Percentiles rank a stretch among this genome's conserved stretches.
Conservation (phyloP, 2,888 invertebrate species). For the Phlogophora meticulosa region DNA sequence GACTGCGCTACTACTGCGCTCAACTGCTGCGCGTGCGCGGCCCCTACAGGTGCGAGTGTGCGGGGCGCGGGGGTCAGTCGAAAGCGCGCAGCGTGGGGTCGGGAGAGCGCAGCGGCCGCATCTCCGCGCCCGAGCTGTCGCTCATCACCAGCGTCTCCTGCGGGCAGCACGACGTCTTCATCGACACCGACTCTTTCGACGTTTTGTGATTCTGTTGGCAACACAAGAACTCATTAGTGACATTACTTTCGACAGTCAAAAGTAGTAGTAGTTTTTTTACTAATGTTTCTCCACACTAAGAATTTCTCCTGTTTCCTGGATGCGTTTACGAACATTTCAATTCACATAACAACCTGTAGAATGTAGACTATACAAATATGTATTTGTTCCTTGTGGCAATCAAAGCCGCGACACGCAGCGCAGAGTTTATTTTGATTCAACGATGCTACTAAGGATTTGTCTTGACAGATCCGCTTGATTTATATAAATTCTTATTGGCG, state of each 20-base stretch:
- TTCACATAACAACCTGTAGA: too few species aligned
- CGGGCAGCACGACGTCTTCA: conserved; percentile 87
- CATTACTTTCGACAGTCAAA: background rate
- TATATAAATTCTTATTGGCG: too few species aligned
- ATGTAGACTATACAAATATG: too few species aligned
- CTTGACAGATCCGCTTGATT: too few species aligned
- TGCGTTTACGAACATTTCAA: too few species aligned
- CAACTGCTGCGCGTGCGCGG: too few species aligned
- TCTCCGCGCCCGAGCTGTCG: conserved; percentile 83
- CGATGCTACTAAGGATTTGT: too few species aligned
- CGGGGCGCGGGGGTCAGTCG: conserved; percentile 66
- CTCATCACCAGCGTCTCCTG: conserved; percentile 84
- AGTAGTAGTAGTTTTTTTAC: background rate
- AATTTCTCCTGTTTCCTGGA: too few species aligned
- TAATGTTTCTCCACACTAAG: too few species aligned
- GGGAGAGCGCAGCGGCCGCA: conserved; percentile 78
- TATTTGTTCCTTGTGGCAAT: too few species aligned
- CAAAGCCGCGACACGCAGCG: too few species aligned
- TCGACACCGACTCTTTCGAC: conserved; percentile 85
- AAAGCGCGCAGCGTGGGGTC: conserved; percentile 62
- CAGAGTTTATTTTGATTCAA: too few species aligned
- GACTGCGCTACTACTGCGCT: background rate
- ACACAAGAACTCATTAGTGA: conserved; percentile 10
- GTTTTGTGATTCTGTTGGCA: conserved; percentile 82
- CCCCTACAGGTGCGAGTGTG: conserved; percentile 2